A percentile compares a stretch with the other conserved stretches of the same genome.
phyloP scores from a whole-genome alignment of 2,797 vertebrate species.

The Siniperca undulata region DNA sequence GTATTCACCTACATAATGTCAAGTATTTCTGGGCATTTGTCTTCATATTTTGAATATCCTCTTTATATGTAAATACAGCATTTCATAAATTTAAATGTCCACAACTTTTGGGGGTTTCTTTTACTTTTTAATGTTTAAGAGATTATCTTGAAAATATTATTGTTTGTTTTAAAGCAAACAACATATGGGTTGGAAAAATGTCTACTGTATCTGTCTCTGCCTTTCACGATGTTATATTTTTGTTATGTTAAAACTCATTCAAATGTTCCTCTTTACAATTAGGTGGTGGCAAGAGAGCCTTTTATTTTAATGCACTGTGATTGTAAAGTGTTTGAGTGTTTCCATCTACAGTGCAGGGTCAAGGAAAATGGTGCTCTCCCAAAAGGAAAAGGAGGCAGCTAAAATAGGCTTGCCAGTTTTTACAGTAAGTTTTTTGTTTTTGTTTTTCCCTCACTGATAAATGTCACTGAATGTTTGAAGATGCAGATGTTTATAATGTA shows the following conservation, averaged over 20 bases:
- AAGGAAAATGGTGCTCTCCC: slow-evolving; percentile 89
- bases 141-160: background rate
- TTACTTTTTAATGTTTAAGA: background rate
- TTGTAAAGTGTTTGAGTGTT: slow-evolving; percentile 49
- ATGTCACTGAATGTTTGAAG: background rate
- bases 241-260: background rate
- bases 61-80: background rate
- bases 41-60: background rate
- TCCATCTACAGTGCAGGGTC: slow-evolving; percentile 82
- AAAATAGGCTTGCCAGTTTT: slow-evolving; percentile 94
- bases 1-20: background rate
- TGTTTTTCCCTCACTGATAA: background rate
- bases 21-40: background rate
- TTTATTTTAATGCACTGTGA: slow-evolving; percentile 29
- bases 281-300: slow-evolving; percentile 1
- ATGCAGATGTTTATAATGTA: background rate
- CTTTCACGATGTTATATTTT: slow-evolving; percentile 1
- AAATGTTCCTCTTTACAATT: slow-evolving; percentile 25
- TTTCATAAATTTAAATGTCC: background rate
- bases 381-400: slow-evolving; percentile 93
- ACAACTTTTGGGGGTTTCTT: background rate
- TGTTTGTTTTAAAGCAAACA: background rate
- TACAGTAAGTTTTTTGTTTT: slow-evolving; percentile 83
- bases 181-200: background rate
- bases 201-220: background rate